A percentile compares a stretch with the other conserved stretches of the same genome.
Evolutionary conservation across 2,888 invertebrate genomes (phyloP).

Genomic region (Bruchidius siliquastri): DNA sequence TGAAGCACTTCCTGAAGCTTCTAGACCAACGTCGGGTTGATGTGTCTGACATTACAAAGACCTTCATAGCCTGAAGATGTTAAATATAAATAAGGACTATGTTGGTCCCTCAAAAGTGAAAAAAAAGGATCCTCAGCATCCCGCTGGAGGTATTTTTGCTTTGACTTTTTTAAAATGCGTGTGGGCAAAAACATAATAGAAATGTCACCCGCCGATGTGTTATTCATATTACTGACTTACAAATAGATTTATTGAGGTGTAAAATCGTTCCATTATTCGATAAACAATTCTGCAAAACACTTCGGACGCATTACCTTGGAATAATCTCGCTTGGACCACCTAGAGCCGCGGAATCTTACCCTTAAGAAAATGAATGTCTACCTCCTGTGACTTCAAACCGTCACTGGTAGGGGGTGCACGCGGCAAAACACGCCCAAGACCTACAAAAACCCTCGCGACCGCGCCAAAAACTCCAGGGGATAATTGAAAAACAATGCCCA

Average conservation of each 20-base stretch:
- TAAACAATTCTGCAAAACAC: background rate
- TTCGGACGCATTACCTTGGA: background rate
- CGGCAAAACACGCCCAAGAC: background rate
- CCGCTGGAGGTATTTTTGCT: too few species aligned
- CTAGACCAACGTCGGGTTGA: too few species aligned
- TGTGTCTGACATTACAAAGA: too few species aligned
- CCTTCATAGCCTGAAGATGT: too few species aligned
- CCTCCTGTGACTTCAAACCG: background rate
- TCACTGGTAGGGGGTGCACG: background rate
- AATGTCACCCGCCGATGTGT: too few species aligned
- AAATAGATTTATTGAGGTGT: background rate
- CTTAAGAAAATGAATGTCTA: background rate
- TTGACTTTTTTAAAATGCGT: too few species aligned
- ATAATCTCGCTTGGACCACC: background rate
- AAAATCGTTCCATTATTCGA: background rate
- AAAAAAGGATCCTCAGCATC: too few species aligned
- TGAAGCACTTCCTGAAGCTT: too few species aligned
- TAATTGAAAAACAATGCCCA: constrained; percentile 23
- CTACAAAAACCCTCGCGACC: background rate
- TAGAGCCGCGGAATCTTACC: background rate
- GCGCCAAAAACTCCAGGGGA: background rate
- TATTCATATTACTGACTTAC: too few species aligned
- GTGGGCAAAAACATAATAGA: too few species aligned
- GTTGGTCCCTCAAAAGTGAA: too few species aligned
- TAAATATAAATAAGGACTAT: too few species aligned